Evolutionary conservation across 2,888 invertebrate species (phyloP).

Genomic region (Macrophya annulata): DNA sequence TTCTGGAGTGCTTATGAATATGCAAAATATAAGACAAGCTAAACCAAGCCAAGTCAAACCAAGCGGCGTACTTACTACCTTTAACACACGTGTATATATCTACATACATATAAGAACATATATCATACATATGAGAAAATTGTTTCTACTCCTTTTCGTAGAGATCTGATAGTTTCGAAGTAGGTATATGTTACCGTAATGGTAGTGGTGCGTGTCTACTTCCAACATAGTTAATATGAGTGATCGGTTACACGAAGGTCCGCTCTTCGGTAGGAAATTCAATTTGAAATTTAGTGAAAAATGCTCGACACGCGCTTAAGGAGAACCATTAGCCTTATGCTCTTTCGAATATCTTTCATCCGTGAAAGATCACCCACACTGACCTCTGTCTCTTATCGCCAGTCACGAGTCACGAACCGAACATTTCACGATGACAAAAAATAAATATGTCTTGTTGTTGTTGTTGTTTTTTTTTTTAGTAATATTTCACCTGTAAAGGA

Average conservation of each 20-base stretch:
- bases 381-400: neutral
- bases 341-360: slow-evolving; percentile 44
- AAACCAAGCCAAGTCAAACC: slow-evolving; percentile 30
- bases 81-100: neutral
- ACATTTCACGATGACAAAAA: neutral
- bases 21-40: slow-evolving; percentile 64
- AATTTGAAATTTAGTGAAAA: slow-evolving; percentile 63
- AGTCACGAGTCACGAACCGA: neutral
- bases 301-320: slow-evolving; percentile 50
- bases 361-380: slow-evolving; percentile 41
- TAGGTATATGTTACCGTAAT: neutral
- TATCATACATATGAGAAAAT: neutral
- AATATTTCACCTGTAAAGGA: slow-evolving; percentile 26
- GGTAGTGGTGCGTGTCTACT: slow-evolving; percentile 27
- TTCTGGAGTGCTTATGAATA: slow-evolving; percentile 69
- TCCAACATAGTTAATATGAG: slow-evolving; percentile 66
- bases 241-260: slow-evolving; percentile 67
- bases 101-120: neutral
- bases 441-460: neutral
- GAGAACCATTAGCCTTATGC: slow-evolving; percentile 37
- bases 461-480: slow-evolving; percentile 59
- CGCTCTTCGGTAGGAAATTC: slow-evolving; percentile 60
- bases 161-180: neutral
- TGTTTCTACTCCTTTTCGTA: neutral
- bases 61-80: neutral